These are phyloP conservation scores for Heliconius aoede DNA, from an alignment of 2,888 invertebrate species.

Conservation along the genomic window DNA sequence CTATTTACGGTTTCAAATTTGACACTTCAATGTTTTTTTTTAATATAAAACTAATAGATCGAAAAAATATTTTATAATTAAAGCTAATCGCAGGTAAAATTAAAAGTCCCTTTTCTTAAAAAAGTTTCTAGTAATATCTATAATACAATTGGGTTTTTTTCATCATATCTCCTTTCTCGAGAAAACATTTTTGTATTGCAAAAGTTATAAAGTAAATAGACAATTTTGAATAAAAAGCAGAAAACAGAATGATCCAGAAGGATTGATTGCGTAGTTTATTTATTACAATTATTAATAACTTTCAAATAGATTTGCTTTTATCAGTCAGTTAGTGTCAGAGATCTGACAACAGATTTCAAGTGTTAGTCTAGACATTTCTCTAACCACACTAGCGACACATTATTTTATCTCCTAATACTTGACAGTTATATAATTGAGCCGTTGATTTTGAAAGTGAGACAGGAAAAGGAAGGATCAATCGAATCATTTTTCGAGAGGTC, in stretches of 20 bases:
- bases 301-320: neutral
- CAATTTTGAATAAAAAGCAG: too few species aligned
- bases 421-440: too few species aligned
- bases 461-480: too few species aligned
- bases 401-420: neutral
- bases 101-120: neutral
- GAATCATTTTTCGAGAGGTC: too few species aligned
- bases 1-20: neutral
- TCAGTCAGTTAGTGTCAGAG: neutral
- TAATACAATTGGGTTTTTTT: neutral
- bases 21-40: slow-evolving; percentile 12
- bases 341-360: neutral
- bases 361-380: neutral
- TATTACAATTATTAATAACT: neutral
- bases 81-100: neutral
- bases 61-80: slow-evolving; percentile 3
- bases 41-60: slow-evolving; percentile 6
- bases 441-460: too few species aligned
- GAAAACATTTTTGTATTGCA: neutral
- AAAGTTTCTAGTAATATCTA: neutral
- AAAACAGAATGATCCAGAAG: too few species aligned
- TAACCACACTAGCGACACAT: neutral
- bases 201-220: neutral
- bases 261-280: neutral
- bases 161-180: neutral